A percentile compares a stretch with the other conserved stretches of the same genome.
Evolutionary conservation across 2,888 invertebrate genomes (phyloP).

Genomic region (Troilus luridus): DNA sequence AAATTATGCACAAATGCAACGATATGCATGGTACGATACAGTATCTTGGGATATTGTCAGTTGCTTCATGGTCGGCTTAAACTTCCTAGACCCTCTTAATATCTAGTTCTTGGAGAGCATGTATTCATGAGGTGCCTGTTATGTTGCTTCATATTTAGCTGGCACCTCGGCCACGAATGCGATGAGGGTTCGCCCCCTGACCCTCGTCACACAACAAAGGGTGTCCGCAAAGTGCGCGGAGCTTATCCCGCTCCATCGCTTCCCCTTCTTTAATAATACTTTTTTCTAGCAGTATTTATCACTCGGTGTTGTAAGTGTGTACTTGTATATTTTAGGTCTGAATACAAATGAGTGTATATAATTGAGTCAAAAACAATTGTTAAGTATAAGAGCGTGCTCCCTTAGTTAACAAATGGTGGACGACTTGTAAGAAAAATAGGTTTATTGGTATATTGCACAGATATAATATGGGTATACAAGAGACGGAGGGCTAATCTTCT

Average conservation of each 20-base stretch:
- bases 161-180: background rate
- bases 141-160: constrained; percentile 17
- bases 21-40: too few relatives aligned
- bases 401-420: too few relatives aligned
- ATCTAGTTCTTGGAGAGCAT: background rate
- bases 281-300: constrained; percentile 1
- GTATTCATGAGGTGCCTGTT: constrained; percentile 18
- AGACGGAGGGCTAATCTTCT: too few relatives aligned
- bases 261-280: background rate
- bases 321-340: background rate
- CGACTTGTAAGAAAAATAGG: too few relatives aligned
- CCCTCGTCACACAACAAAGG: constrained; percentile 32
- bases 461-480: too few relatives aligned
- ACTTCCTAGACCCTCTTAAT: background rate
- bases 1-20: background rate
- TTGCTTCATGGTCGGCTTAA: background rate
- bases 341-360: background rate
- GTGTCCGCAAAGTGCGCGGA: background rate
- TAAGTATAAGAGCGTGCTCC: too few relatives aligned
- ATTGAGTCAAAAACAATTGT: background rate
- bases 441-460: too few relatives aligned
- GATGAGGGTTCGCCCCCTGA: background rate
- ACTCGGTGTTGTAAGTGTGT: background rate
- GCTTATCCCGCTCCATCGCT: background rate
- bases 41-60: background rate